phyloP scores from a whole-genome alignment of 2,888 invertebrate genomes.

The Drosophila nigricruria region DNA sequence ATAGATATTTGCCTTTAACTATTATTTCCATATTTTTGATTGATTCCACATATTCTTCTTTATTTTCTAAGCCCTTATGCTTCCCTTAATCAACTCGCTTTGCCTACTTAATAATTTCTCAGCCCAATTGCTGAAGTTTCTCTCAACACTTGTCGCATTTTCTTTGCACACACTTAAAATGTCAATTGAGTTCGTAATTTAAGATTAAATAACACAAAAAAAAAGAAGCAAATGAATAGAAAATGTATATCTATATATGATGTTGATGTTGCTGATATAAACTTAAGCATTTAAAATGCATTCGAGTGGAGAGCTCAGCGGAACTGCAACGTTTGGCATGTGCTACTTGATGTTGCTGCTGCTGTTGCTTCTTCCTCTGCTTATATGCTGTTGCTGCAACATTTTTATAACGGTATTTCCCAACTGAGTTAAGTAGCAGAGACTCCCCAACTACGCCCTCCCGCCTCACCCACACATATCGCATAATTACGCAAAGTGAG shows the following conservation, averaged over 20 bases:
- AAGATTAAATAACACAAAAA: conserved; percentile 1
- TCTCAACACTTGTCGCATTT: conserved; percentile 7
- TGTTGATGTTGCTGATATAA: not conserved
- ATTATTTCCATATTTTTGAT: too few relatives aligned
- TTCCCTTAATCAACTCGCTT: not conserved
- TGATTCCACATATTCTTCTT: too few relatives aligned
- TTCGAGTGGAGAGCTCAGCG: conserved; percentile 29
- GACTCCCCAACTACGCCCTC: conserved; percentile 32
- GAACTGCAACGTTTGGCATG: conserved; percentile 43
- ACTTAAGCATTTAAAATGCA: conserved; percentile 44
- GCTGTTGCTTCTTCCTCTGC: not conserved
- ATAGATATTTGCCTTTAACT: too few relatives aligned
- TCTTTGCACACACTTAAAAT: not conserved
- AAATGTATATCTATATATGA: conserved; percentile 2
- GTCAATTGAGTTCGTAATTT: conserved; percentile 22
- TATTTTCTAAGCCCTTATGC: not conserved
- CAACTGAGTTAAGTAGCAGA: conserved; percentile 73
- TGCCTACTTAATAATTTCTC: not conserved
- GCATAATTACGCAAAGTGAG: conserved; percentile 69
- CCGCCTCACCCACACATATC: conserved; percentile 31
- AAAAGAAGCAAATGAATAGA: not conserved
- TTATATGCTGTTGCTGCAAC: conserved; percentile 22
- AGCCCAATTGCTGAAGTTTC: not conserved
- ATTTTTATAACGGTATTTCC: conserved; percentile 74
- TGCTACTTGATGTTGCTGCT: conserved; percentile 30